Evolutionary conservation across 92 coral and sea anemone genomes (phyloP), one percentile per base, ranked within the genome.

Genomic region (Phenganax marumi): DNA sequence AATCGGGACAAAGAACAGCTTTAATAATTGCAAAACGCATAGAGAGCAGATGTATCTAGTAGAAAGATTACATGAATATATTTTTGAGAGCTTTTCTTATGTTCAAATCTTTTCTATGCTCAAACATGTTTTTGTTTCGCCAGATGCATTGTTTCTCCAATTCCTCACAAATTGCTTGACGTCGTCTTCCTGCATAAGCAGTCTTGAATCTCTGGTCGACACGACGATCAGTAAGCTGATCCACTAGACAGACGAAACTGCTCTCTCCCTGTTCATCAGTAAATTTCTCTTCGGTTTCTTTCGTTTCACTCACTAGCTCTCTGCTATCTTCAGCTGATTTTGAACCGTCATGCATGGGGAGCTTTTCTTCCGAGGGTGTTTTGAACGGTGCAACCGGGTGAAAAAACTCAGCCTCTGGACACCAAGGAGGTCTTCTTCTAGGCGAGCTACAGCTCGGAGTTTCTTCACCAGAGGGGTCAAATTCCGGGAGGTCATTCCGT

Each of bases 191-290:
- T 21, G 80, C 80, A 26, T 24, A 25, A 24, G 23, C 47, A 13
- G 19, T 18, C 50, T 17, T 49, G 56, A 75, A 75, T 50, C 23
- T 75, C 21, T 75, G 39, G 9, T 65, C 18, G 26, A 75, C 51
- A 7, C 80, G 80, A 9, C 53, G 6, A 49, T 75, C 80, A n/a
- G 80, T 54, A 33, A 75, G 66, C 8, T 75, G 80, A 54, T 75
- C 80, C 3, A 75, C 80, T n/a, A 75, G 12, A 57, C 60, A 60
- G 14, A 75, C 80, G 26, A 75, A 75, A 46, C 65, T 52, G 18
- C 54, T 19, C 55, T 70, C 47, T 21, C 52, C 53, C 55, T 70
- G 76, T 8, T 12, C 39, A 70, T 70, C 56, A 50, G 53, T 70
- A 16, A 70, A 70, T 50, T 70, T 52, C 18, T 70, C 55, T 48